These are phyloP conservation scores for Rhimphoctona megacephalus DNA, from an alignment of 2,888 invertebrate species.

Conservation along the genomic window DNA sequence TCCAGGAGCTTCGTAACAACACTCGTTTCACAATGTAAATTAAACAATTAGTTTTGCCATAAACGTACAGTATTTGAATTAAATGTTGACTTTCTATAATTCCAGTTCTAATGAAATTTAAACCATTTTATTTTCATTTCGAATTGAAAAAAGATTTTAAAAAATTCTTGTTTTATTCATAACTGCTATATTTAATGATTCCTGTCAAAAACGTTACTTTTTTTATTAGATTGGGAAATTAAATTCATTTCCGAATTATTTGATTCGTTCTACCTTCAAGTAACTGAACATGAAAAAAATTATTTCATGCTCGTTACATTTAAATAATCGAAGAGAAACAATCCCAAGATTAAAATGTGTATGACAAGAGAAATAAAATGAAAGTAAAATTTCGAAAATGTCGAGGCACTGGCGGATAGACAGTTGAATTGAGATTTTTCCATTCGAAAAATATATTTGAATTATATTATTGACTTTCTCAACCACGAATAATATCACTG, in stretches of 20 bases:
- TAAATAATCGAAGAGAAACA: not conserved
- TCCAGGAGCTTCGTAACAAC: not conserved
- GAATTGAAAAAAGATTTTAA: not conserved
- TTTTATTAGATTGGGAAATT: not conserved
- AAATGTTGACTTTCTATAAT: not conserved
- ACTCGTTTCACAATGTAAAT: not conserved
- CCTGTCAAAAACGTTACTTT: not conserved
- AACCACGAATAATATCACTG: not conserved
- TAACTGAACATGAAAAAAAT: not conserved
- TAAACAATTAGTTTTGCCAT: not conserved
- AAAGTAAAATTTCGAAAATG: not conserved
- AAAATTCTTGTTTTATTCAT: too few species aligned
- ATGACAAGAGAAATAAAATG: not conserved
- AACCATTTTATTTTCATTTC: not conserved
- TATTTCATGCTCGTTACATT: not conserved
- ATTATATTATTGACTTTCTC: not conserved
- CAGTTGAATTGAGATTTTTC: not conserved
- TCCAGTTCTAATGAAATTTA: not conserved
- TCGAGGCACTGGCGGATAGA: not conserved
- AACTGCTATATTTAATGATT: too few species aligned
- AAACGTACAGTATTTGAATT: not conserved
- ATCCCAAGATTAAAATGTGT: not conserved
- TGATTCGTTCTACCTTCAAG: not conserved
- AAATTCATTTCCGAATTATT: too few species aligned
- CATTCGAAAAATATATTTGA: not conserved